Percentiles rank a stretch among this genome's conserved stretches.
phyloP scores from a whole-genome alignment of 2,113 vertebrate species.

The Pollachius pollachius region DNA sequence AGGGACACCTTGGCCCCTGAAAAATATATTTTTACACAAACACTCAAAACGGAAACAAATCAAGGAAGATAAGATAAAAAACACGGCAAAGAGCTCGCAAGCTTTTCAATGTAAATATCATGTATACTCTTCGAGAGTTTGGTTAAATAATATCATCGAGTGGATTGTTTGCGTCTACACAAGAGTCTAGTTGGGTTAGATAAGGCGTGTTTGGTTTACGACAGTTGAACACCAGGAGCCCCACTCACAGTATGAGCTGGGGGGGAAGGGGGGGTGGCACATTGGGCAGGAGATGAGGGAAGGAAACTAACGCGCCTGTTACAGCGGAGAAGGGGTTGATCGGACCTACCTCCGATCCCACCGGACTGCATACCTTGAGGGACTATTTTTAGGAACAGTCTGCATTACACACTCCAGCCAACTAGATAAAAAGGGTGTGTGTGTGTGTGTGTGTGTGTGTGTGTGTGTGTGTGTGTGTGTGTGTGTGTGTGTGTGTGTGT shows the following conservation, averaged over 20 bases:
- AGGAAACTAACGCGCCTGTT: no score
- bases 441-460: constrained; percentile 23
- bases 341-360: constrained; percentile 30
- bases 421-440: constrained; percentile 55
- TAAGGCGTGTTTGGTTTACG: background rate
- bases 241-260: background rate
- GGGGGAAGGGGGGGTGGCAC: background rate
- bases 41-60: constrained; percentile 1
- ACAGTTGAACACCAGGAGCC: background rate
- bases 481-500: constrained; percentile 29
- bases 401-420: constrained; percentile 33
- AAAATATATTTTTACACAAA: constrained; percentile 4
- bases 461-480: constrained; percentile 22
- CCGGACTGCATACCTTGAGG: constrained; percentile 50
- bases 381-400: constrained; percentile 70
- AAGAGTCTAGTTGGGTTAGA: background rate
- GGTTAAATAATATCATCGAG: background rate
- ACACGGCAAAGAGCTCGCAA: constrained; percentile 15
- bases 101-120: background rate
- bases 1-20: background rate
- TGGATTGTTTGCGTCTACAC: background rate
- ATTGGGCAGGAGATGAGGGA: background rate
- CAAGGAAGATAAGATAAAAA: constrained; percentile 3
- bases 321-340: constrained; percentile 33
- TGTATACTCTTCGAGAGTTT: background rate